A percentile compares a stretch with the other conserved stretches of the same genome.
Conservation (phyloP, 2,888 invertebrate genomes). For the Labia minor region DNA sequence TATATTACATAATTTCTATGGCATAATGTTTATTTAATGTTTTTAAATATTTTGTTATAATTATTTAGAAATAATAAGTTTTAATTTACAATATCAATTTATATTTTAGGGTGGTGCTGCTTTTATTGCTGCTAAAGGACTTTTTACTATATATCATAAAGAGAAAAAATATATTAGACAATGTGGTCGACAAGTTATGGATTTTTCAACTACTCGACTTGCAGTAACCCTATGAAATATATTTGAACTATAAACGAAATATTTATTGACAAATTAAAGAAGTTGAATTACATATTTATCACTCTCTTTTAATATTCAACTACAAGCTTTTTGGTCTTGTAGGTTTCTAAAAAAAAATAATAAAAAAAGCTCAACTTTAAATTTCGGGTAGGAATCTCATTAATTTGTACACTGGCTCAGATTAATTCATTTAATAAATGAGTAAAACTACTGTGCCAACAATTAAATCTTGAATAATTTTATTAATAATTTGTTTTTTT, state of each 20-base stretch:
- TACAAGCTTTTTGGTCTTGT: background rate
- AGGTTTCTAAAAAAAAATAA: too few relatives aligned
- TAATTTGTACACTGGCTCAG: background rate
- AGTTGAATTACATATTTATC: background rate
- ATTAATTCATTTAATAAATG: background rate
- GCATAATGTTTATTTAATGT: too few relatives aligned
- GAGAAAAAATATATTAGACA: conserved; percentile 87
- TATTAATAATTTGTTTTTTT: too few relatives aligned
- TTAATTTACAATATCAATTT: too few relatives aligned
- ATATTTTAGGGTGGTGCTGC: conserved; percentile 79
- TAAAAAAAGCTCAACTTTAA: too few relatives aligned
- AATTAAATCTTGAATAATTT: background rate
- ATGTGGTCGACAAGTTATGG: conserved; percentile 78
- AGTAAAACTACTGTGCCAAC: background rate
- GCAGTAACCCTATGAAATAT: background rate
- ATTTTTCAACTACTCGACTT: conserved; percentile 49
- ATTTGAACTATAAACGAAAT: too few relatives aligned
- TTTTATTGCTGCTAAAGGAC: conserved; percentile 86
- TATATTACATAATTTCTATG: too few relatives aligned
- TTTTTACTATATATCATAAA: conserved; percentile 90
- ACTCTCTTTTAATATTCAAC: background rate
- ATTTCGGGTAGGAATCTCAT: too few relatives aligned
- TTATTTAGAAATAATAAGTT: too few relatives aligned
- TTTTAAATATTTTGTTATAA: too few relatives aligned
- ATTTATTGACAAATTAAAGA: background rate